phyloP scores from a whole-genome alignment of 2,113 vertebrate genomes.

The Aplodontia rufa region DNA sequence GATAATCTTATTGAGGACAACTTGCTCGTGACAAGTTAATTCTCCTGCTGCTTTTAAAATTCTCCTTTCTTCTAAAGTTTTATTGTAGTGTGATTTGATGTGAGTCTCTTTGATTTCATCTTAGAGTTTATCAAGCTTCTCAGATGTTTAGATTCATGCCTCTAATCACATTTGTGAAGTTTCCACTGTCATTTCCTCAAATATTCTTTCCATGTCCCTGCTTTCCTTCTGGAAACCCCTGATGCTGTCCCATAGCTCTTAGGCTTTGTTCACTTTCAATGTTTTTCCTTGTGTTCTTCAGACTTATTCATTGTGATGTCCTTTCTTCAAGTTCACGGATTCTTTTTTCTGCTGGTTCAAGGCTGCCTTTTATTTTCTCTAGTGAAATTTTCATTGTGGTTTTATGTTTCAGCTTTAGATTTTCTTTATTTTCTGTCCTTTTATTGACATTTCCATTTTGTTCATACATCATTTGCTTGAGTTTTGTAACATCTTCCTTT shows the following conservation, averaged over 20 bases:
- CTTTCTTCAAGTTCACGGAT: not conserved
- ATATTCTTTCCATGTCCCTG: not conserved
- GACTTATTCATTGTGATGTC: not conserved
- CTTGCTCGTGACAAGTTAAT: not conserved
- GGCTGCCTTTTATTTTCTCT: not conserved
- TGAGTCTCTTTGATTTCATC: not conserved
- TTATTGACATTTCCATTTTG: not conserved
- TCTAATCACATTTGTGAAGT: not conserved
- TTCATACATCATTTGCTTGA: not conserved
- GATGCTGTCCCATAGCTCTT: not conserved
- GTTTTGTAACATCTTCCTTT: not conserved
- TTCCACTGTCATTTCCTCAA: not conserved
- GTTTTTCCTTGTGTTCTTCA: not conserved
- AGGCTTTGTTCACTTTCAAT: not conserved
- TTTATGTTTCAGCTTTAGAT: not conserved
- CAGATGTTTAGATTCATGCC: not conserved
- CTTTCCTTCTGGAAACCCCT: not conserved
- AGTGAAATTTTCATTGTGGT: not conserved
- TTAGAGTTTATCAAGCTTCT: not conserved
- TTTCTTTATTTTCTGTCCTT: not conserved
- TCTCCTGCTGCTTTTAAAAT: not conserved
- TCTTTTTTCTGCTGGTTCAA: not conserved
- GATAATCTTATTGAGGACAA: not conserved
- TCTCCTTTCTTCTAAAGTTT: not conserved
- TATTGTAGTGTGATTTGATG: not conserved